Conservation (phyloP, 2,113 vertebrate species). For the Haemorhous mexicanus region DNA sequence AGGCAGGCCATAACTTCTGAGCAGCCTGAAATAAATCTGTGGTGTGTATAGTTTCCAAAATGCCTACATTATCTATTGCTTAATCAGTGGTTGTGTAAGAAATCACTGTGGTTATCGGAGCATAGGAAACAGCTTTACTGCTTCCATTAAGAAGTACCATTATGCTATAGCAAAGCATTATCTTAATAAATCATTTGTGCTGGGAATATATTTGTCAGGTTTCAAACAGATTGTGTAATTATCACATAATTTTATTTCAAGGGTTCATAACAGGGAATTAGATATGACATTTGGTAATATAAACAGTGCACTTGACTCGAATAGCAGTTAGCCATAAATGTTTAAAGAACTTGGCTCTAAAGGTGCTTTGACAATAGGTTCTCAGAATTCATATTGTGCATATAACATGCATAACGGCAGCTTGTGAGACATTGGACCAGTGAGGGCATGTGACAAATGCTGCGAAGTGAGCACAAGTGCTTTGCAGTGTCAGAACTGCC, state of each 20-base stretch:
- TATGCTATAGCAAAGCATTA: constrained; percentile 21
- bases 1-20: constrained; percentile 44
- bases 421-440: background rate
- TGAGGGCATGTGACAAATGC: background rate
- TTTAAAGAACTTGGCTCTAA: constrained; percentile 44
- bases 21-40: constrained; percentile 37
- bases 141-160: constrained; percentile 58
- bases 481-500: background rate
- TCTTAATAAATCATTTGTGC: constrained; percentile 68
- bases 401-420: background rate
- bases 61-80: constrained; percentile 62
- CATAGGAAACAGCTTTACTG: constrained; percentile 61
- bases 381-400: background rate
- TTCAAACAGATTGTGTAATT: constrained; percentile 72
- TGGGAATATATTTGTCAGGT: constrained; percentile 72
- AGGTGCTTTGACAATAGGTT: background rate
- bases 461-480: background rate
- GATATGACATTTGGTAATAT: constrained; percentile 66
- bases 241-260: constrained; percentile 67
- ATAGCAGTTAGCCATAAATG: constrained; percentile 49
- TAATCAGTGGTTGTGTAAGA: constrained; percentile 70
- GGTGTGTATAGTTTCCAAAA: constrained; percentile 51
- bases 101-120: constrained; percentile 62
- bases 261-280: constrained; percentile 57
- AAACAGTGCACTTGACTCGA: constrained; percentile 52